Evolutionary conservation across 2,888 invertebrate species (phyloP).

Genomic region (Erynnis tages): DNA sequence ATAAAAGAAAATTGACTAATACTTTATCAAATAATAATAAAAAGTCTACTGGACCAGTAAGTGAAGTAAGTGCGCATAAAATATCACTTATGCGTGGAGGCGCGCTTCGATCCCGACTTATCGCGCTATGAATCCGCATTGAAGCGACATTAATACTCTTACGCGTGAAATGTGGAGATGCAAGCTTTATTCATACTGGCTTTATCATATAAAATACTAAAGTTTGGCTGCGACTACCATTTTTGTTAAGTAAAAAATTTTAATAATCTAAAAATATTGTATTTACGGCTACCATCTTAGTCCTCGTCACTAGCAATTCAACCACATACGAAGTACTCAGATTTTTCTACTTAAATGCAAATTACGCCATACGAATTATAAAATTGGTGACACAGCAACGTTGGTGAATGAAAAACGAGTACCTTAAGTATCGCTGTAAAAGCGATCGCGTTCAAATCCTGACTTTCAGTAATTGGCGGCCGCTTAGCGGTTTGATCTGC

Average conservation of each 20-base stretch:
- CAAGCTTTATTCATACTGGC: background rate
- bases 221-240: too few species aligned
- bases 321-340: too few species aligned
- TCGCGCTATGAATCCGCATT: slow-evolving; percentile 32
- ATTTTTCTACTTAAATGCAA: too few species aligned
- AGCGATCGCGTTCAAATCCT: slow-evolving; percentile 22
- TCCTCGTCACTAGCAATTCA: too few species aligned
- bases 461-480: slow-evolving; percentile 30
- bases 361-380: too few species aligned
- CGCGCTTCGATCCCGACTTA: slow-evolving; percentile 30
- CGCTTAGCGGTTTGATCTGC: slow-evolving; percentile 28
- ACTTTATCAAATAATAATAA: slow-evolving; percentile 17
- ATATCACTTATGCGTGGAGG: slow-evolving; percentile 28
- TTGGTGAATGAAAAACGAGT: too few species aligned
- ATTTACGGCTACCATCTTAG: too few species aligned
- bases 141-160: slow-evolving; percentile 30
- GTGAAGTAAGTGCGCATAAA: slow-evolving; percentile 24
- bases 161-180: slow-evolving; percentile 18
- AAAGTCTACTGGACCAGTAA: slow-evolving; percentile 6
- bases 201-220: too few species aligned
- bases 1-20: too few species aligned
- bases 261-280: too few species aligned
- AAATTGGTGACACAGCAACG: too few species aligned
- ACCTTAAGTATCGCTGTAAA: slow-evolving; percentile 21
- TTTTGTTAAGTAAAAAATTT: too few species aligned